Base-by-base conservation (phyloP, 2,888 invertebrate genomes). In the Lepidochrysops patricia region DNA sequence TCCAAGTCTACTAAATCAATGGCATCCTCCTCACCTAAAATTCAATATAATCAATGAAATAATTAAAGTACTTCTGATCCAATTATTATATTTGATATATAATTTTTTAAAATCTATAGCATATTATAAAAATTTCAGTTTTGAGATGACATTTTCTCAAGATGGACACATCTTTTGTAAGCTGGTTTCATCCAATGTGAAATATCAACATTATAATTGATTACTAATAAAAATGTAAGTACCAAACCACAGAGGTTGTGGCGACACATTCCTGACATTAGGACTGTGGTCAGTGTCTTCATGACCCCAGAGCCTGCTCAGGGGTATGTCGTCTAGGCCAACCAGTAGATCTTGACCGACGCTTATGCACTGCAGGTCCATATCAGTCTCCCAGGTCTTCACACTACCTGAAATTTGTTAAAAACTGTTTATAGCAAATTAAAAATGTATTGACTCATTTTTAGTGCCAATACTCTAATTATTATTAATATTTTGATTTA, bases 331-430 rank as follows among this genome's bases (percentile, higher is more conserved):
- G n/a, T 89, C 88, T 57, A 90, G 73, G 52, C 91, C 85, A 0
- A 88, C 91, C 60, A 92, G 72, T 62, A 92, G 76, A 72, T 92
- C 92, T 68, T 92, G 91, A 0, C 92, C 92, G 19, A 92, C 76
- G 60, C 91, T 91, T 68, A 92, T 91, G 68, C 91, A 91, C 61
- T 91, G 90, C 61, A 92, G 80, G 70, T 92, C 92, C 72, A 90
- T 82, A 35, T 91, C 91, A 0, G 91, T 90, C 61, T 91, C 89
- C 91, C 92, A 92, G 3, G 91, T 92, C 72, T 90, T 91, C 1
- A 89, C 83, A 64, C 84, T 89, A 1, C 90, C 88, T 87, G 59
- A 2, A 61, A 43, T 25, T 5, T n/a, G 7, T 15, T 34, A 35
- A 25, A 27, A 13, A 13, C 1, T 23, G 52, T 4, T 34, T 37